These are phyloP conservation scores for Platysteira castanea DNA, from an alignment of 2,113 vertebrate genomes.

Conservation along the genomic window DNA sequence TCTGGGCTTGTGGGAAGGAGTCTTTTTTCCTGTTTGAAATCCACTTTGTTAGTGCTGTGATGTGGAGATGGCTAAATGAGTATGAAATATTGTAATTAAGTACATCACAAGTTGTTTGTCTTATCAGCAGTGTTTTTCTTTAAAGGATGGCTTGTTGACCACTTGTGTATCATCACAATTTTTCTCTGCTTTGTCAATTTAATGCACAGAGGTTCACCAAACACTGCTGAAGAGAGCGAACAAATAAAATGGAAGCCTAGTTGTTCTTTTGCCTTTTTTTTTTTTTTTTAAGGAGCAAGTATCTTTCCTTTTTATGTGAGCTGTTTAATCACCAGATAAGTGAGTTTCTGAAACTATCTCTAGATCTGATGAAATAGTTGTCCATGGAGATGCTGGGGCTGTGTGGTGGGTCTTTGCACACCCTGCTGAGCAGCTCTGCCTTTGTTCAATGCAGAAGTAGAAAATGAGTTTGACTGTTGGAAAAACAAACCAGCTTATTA, in stretches of 20 bases:
- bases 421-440: not conserved
- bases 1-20: constrained; percentile 76
- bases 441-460: not conserved
- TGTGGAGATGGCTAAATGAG: constrained; percentile 77
- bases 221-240: not conserved
- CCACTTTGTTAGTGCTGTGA: constrained; percentile 78
- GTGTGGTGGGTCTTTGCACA: not conserved
- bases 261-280: not conserved
- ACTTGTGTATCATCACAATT: constrained; percentile 46
- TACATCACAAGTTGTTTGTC: constrained; percentile 83
- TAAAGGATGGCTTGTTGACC: constrained; percentile 67
- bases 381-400: not conserved
- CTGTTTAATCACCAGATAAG: constrained; percentile 3
- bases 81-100: constrained; percentile 87
- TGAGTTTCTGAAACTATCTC: not conserved
- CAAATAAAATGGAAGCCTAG: not conserved
- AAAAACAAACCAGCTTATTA: constrained; percentile 33
- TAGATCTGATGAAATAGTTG: not conserved
- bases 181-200: constrained; percentile 34
- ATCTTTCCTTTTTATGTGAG: constrained; percentile 3
- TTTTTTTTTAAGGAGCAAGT: not conserved
- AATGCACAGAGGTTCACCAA: constrained; percentile 32
- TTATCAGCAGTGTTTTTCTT: constrained; percentile 74
- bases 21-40: constrained; percentile 78
- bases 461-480: not conserved